Base-by-base conservation (phyloP, 2,888 invertebrate genomes). In the Tortrix viridana region DNA sequence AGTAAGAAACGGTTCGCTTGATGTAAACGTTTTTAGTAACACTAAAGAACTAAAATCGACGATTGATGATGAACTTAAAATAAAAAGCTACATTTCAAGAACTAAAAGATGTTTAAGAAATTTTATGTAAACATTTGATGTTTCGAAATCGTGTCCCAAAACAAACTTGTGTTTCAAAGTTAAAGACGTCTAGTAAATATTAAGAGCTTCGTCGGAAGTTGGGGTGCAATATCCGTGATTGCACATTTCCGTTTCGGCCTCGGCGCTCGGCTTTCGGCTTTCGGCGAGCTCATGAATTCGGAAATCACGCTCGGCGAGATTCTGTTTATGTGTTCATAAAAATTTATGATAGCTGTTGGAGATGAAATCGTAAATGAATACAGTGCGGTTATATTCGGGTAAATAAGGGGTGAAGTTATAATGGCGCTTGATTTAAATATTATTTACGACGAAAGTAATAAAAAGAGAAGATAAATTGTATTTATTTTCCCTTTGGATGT, bases 201-300 rank as follows among this genome's bases (percentile, higher is more conserved):
- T 62, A 62, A 61, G 56, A 23, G 58, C 58, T 6, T 44, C 48
- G 43, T 54, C 60, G 66, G 62, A 66, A 59, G 55, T 54, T 20
- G 48, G 57, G 61, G 61, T 60, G 63, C 66, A 66, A 66, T 66
- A 66, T 63, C 57, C 59, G 58, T 59, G 57, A 66, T 60, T 63
- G 63, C 63, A 53, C 62, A 65, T 62, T 66, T 66, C 59, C 66
- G 63, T 7, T 59, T 59, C 46, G 41, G 43, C 54, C 46, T 43
- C 60, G 55, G 58, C 53, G 26, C 47, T 61, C 54, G 46, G 50
- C 48, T 9, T 26, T 46, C 26, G 60, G 60, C 19, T 61, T 48
- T 61, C 55, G 61, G 55, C 55, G 55, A 61, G 43, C 55, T 64
- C 65, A 65, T 65, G 65, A 65, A 62, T 62, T 57, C 48, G 47